Evolutionary conservation across 2,888 invertebrate species (phyloP).

Genomic region (Drosophila prostipennis): DNA sequence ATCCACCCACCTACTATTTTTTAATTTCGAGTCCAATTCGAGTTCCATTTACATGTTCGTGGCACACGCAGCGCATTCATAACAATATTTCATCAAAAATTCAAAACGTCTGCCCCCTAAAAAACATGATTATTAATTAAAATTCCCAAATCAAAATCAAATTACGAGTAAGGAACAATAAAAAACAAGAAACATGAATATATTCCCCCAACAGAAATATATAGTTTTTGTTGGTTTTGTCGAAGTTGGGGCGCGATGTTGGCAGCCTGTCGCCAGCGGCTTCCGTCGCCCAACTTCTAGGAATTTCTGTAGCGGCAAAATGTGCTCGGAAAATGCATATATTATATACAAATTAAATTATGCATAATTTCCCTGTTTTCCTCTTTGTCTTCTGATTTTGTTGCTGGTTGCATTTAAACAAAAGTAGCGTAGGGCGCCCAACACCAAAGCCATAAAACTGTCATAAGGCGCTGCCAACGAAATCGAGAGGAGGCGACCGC

Average conservation of each 20-base stretch:
- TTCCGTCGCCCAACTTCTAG: conserved; percentile 59
- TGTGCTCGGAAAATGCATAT: conserved; percentile 64
- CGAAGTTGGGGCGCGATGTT: conserved; percentile 22
- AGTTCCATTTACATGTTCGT: conserved; percentile 40
- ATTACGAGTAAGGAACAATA: conserved; percentile 69
- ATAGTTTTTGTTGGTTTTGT: conserved; percentile 17
- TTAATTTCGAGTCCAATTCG: conserved; percentile 23
- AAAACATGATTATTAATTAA: conserved; percentile 78
- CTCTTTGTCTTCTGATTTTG: conserved; percentile 31
- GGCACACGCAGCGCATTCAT: conserved; percentile 37
- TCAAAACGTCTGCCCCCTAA: conserved; percentile 36
- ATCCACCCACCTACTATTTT: background rate
- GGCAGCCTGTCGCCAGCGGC: conserved; percentile 70
- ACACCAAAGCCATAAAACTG: conserved; percentile 58
- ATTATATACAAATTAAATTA: conserved; percentile 73
- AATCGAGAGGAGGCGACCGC: conserved; percentile 25
- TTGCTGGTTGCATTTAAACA: conserved; percentile 59
- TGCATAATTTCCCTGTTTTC: conserved; percentile 71
- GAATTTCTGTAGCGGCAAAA: conserved; percentile 45
- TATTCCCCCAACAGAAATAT: conserved; percentile 43
- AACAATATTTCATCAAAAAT: conserved; percentile 66
- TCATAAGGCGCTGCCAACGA: conserved; percentile 59
- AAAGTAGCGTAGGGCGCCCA: conserved; percentile 43
- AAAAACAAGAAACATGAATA: conserved; percentile 66
- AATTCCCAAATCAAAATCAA: conserved; percentile 81